These are phyloP conservation scores for Drosophila triauraria DNA, from an alignment of 1,140 invertebrate species.

Conservation along the genomic window DNA sequence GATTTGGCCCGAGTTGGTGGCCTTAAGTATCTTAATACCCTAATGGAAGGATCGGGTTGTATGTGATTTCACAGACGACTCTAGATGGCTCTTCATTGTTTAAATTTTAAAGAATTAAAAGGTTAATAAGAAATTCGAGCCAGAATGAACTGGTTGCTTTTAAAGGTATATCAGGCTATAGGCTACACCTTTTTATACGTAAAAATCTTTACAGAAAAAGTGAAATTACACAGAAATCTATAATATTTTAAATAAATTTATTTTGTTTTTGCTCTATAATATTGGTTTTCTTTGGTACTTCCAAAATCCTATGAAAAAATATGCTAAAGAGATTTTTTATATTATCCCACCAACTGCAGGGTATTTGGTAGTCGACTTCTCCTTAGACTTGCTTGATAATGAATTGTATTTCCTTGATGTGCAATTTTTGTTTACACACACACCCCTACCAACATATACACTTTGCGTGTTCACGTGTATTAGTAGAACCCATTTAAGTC, in stretches of 20 bases:
- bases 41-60: background rate
- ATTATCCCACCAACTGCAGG: background rate
- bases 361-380: background rate
- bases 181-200: background rate
- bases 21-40: constrained; percentile 2
- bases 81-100: background rate
- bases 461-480: background rate
- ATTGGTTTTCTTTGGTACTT: background rate
- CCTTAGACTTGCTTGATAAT: constrained; percentile 10
- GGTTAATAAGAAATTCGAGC: background rate
- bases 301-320: background rate
- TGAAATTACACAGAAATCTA: background rate
- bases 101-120: background rate
- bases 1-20: constrained; percentile 41
- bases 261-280: no score
- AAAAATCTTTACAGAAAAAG: background rate
- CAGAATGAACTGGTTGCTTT: background rate
- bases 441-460: background rate
- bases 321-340: background rate
- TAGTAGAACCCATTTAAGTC: constrained; percentile 15
- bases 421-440: constrained; percentile 27
- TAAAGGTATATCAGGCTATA: background rate
- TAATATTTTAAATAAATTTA: background rate
- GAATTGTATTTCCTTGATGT: constrained; percentile 43
- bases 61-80: background rate